A percentile compares a stretch with the other conserved stretches of the same genome.
Conservation (phyloP, 1,140 invertebrate species). For the Cyrtorhinus lividipennis region DNA sequence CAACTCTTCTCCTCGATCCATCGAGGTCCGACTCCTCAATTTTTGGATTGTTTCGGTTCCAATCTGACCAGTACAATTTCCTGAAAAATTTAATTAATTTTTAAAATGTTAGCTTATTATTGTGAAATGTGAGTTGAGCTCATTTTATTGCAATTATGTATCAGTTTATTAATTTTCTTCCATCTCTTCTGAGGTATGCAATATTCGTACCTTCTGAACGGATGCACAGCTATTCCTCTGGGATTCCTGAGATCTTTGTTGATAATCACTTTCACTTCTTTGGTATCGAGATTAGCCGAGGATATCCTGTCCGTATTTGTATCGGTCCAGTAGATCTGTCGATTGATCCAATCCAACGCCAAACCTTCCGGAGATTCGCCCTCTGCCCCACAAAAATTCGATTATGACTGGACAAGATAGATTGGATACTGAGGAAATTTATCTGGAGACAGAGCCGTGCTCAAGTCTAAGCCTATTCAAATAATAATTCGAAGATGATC, state of each 20-base stretch:
- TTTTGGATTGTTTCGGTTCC: slow-evolving; percentile 80
- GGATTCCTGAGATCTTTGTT: slow-evolving; percentile 67
- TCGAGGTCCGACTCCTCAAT: slow-evolving; percentile 90
- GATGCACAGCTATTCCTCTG: slow-evolving; percentile 86
- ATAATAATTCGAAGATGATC: no score
- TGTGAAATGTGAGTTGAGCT: no score
- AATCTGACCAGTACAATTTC: slow-evolving; percentile 95
- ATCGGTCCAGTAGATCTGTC: slow-evolving; percentile 94
- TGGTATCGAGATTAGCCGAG: slow-evolving; percentile 72
- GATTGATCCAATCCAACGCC: slow-evolving; percentile 77
- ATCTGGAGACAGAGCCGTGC: background rate
- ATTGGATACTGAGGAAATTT: background rate
- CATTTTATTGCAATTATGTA: no score
- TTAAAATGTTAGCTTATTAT: slow-evolving; percentile 13
- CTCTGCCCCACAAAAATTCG: slow-evolving; percentile 37
- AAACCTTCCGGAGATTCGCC: slow-evolving; percentile 83
- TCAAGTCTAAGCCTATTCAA: no score
- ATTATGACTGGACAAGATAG: background rate
- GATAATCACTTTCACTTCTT: slow-evolving; percentile 60
- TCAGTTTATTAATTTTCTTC: no score
- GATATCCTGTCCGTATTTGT: slow-evolving; percentile 77
- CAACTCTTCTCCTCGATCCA: slow-evolving; percentile 62
- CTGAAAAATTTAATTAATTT: no score
- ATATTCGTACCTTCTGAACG: slow-evolving; percentile 55
- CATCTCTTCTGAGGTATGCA: no score